phyloP scores from a whole-genome alignment of 2,888 invertebrate species.

The Anoplius nigerrimus region DNA sequence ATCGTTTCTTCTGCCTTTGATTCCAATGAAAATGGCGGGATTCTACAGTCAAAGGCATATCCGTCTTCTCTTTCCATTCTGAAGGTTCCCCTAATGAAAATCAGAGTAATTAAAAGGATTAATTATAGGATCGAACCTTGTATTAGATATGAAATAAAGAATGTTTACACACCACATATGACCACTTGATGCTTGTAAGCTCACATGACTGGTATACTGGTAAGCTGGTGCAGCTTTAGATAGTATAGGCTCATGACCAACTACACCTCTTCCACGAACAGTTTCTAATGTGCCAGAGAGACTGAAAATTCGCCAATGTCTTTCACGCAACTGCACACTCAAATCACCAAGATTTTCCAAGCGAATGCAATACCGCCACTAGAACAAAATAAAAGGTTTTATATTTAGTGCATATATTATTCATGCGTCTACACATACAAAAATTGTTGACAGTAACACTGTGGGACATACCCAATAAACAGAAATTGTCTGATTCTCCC shows the following conservation, averaged over 20 bases:
- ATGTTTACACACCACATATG: constrained; percentile 90
- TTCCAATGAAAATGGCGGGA: constrained; percentile 97
- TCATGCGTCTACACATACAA: constrained; percentile 11
- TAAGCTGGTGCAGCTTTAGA: constrained; percentile 93
- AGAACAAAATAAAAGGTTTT: constrained; percentile 48
- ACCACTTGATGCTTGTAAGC: constrained; percentile 96
- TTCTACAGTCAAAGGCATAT: constrained; percentile 96
- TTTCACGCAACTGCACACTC: constrained; percentile 93
- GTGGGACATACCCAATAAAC: constrained; percentile 88
- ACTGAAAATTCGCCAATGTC: constrained; percentile 99
- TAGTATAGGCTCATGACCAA: constrained; percentile 97
- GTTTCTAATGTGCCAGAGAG: constrained; percentile 95
- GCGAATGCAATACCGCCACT: constrained; percentile 99
- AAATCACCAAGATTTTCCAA: constrained; percentile 94
- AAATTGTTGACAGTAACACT: constrained; percentile 10
- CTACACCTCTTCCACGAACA: constrained; percentile 94
- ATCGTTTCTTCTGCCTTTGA: constrained; percentile 88
- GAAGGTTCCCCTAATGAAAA: constrained; percentile 89
- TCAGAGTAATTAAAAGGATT: no score
- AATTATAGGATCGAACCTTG: neutral
- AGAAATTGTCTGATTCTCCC: constrained; percentile 92
- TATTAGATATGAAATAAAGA: neutral
- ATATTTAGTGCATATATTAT: neutral
- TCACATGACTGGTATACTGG: constrained; percentile 98
- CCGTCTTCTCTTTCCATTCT: constrained; percentile 98